Conservation (phyloP, 2,113 vertebrate species). For the Colaptes auratus region DNA sequence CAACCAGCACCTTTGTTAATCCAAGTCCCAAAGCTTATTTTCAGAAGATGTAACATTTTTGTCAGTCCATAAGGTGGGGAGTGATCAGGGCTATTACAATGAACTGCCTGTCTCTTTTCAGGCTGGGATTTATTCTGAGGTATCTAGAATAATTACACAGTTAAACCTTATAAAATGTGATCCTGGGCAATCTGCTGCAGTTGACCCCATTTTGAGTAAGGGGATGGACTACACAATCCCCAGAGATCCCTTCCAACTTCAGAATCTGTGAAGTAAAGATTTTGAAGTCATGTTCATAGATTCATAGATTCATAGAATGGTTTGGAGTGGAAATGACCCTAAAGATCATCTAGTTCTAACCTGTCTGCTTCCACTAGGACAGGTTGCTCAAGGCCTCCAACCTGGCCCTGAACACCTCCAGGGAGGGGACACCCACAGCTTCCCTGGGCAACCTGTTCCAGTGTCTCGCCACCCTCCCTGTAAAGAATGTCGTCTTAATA, state of each 20-base stretch:
- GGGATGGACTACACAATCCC: not conserved
- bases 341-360: too few species aligned
- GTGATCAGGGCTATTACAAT: not conserved
- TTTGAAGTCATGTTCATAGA: not conserved
- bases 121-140: not conserved
- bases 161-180: not conserved
- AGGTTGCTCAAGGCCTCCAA: too few species aligned
- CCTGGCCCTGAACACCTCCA: too few species aligned
- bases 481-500: too few species aligned
- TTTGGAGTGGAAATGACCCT: too few species aligned
- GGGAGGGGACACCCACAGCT: too few species aligned
- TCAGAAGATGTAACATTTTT: not conserved
- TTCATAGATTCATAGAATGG: too few species aligned
- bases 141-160: not conserved
- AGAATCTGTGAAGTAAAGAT: not conserved
- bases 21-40: not conserved
- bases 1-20: not conserved
- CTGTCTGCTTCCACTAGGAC: too few species aligned
- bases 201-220: not conserved
- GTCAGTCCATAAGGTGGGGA: not conserved
- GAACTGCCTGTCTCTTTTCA: not conserved
- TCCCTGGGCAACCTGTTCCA: too few species aligned
- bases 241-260: not conserved
- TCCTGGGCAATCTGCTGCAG: not conserved
- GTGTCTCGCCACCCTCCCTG: too few species aligned